Evolutionary conservation across 2,888 invertebrate species (phyloP).

Genomic region (Galeruca laticollis): DNA sequence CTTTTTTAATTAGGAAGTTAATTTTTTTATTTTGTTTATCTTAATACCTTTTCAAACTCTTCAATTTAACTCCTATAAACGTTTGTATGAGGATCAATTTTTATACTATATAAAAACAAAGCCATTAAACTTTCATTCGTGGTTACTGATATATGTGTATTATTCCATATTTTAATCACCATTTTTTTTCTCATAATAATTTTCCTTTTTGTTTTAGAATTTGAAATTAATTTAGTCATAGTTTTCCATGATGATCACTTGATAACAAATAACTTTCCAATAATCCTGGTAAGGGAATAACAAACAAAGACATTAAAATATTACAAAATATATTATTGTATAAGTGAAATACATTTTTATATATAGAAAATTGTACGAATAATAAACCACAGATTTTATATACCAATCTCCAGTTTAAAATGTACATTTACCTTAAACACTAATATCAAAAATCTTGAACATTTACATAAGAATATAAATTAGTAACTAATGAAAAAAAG

Average conservation of each 20-base stretch:
- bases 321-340: conserved; percentile 29
- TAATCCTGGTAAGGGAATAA: conserved; percentile 70
- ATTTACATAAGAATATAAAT: not conserved
- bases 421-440: not conserved
- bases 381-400: conserved; percentile 1
- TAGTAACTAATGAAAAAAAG: not conserved
- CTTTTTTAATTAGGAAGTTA: too few relatives aligned
- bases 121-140: too few relatives aligned
- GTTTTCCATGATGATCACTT: conserved; percentile 94
- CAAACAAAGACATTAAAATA: conserved; percentile 23
- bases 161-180: not conserved
- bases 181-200: conserved; percentile 50
- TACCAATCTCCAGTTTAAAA: not conserved
- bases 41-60: too few relatives aligned
- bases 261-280: conserved; percentile 95
- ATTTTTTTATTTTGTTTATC: too few relatives aligned
- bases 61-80: too few relatives aligned
- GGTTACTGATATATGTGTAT: too few relatives aligned
- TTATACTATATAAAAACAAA: too few relatives aligned
- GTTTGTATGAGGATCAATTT: too few relatives aligned
- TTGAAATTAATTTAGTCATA: conserved; percentile 93
- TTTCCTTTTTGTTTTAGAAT: conserved; percentile 77
- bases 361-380: conserved; percentile 9
- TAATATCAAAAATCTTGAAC: not conserved
- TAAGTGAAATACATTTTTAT: conserved; percentile 34